phyloP scores from a whole-genome alignment of 2,797 vertebrate genomes.

The Molossus molossus region DNA sequence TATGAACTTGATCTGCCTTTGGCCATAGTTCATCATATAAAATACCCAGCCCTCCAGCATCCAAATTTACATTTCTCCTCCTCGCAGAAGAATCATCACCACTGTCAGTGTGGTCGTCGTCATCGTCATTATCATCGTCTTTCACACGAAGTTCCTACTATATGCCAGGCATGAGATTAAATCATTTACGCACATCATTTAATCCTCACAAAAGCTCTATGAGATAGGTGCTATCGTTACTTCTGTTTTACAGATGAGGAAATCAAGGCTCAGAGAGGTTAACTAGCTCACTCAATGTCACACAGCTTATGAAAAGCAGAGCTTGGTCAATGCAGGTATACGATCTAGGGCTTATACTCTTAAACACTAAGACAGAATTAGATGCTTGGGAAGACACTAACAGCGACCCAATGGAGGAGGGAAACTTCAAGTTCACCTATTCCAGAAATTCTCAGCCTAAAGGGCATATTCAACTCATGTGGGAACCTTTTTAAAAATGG shows the following conservation, averaged over 20 bases:
- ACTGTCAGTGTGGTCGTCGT: too few species aligned
- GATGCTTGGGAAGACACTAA: not conserved
- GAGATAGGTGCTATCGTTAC: not conserved
- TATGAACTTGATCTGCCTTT: not conserved
- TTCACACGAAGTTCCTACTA: not conserved
- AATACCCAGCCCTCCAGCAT: not conserved
- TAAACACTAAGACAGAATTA: not conserved
- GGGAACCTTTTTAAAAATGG: not conserved
- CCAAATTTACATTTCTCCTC: not conserved
- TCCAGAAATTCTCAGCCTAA: conserved; percentile 33
- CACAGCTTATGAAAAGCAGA: not conserved
- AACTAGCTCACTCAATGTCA: not conserved
- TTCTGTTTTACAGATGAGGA: conserved; percentile 39
- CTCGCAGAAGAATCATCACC: not conserved
- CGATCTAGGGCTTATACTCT: not conserved
- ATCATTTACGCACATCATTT: not conserved
- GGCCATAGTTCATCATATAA: not conserved
- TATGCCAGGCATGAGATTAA: not conserved
- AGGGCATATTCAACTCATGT: not conserved
- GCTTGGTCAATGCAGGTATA: not conserved
- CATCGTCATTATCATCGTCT: not conserved
- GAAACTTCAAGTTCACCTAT: not conserved
- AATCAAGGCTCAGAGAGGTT: not conserved
- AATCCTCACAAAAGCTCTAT: not conserved
- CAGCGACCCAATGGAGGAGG: not conserved